These are phyloP conservation scores for Zhengitettix transpicula DNA, from an alignment of 2,888 invertebrate species.

Conservation along the genomic window DNA sequence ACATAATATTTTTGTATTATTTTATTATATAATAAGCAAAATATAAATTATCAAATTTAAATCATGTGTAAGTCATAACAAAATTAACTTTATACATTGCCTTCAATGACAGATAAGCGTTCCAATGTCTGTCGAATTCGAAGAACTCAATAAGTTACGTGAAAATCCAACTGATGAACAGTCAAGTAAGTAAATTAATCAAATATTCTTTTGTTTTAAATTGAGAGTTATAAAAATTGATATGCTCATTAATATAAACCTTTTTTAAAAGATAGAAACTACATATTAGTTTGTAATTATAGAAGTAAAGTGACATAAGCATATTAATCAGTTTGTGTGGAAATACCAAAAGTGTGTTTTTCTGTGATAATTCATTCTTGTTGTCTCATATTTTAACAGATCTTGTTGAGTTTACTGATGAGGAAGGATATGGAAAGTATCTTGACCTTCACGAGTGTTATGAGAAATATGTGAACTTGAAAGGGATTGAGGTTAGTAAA, in stretches of 20 bases:
- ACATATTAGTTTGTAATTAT: neutral
- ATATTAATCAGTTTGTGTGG: no score
- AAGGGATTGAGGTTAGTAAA: constrained; percentile 68
- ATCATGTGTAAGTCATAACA: no score
- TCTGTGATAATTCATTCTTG: no score
- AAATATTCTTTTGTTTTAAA: neutral
- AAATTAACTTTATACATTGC: no score
- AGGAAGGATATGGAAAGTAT: constrained; percentile 98
- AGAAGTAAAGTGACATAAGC: neutral
- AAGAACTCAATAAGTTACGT: constrained; percentile 74
- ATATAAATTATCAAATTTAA: no score
- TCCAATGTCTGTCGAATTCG: constrained; percentile 96
- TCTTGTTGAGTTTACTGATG: constrained; percentile 93
- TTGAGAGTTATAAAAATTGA: neutral
- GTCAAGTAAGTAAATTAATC: constrained; percentile 51
- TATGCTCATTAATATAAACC: neutral
- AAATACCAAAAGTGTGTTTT: no score
- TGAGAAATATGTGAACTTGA: constrained; percentile 89
- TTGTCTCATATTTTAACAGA: constrained; percentile 29
- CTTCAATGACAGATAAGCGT: constrained; percentile 48
- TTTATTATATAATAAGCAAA: no score
- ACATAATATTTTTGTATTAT: no score
- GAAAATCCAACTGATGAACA: constrained; percentile 81
- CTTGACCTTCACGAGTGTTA: constrained; percentile 93
- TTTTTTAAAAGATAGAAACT: neutral